These are phyloP conservation scores for Cepaea nemoralis DNA, from an alignment of 1,140 invertebrate species.

Conservation along the genomic window DNA sequence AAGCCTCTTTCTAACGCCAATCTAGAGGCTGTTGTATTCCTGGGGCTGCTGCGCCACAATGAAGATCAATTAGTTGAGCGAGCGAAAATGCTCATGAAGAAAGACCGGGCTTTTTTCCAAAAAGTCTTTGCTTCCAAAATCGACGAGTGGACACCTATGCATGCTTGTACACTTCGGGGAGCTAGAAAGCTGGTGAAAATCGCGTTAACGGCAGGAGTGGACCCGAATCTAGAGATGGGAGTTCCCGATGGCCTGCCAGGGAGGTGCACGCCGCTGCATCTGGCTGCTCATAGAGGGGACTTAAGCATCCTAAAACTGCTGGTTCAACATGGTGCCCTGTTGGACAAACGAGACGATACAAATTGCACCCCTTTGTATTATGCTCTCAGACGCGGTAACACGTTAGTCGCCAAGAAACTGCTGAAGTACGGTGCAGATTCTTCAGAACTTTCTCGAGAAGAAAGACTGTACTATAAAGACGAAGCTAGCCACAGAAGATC, in stretches of 20 bases:
- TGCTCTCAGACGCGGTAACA: slow-evolving; percentile 55
- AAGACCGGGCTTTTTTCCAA: slow-evolving; percentile 51
- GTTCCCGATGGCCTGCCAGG: slow-evolving; percentile 60
- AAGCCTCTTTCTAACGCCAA: slow-evolving; percentile 15
- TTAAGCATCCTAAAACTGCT: slow-evolving; percentile 62
- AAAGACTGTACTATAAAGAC: slow-evolving; percentile 36
- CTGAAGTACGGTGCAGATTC: slow-evolving; percentile 61
- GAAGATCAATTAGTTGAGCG: slow-evolving; percentile 58
- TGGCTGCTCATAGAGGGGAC: slow-evolving; percentile 65
- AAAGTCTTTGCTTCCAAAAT: slow-evolving; percentile 57
- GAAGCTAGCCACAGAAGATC: slow-evolving; percentile 10
- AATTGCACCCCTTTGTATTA: slow-evolving; percentile 59
- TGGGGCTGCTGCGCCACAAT: slow-evolving; percentile 56
- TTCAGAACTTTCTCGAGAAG: slow-evolving; percentile 35
- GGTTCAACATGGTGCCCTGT: slow-evolving; percentile 52
- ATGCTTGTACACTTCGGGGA: slow-evolving; percentile 63
- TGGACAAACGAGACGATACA: slow-evolving; percentile 49
- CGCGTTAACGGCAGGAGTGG: slow-evolving; percentile 55
- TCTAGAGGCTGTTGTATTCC: slow-evolving; percentile 53
- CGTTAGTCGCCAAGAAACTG: slow-evolving; percentile 57
- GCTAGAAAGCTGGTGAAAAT: slow-evolving; percentile 63
- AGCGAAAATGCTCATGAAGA: slow-evolving; percentile 57
- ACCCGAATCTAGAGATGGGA: slow-evolving; percentile 62
- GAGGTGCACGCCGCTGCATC: slow-evolving; percentile 59
- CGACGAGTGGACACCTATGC: slow-evolving; percentile 65